These are phyloP conservation scores for Brachionus koreanus DNA, from an alignment of 1,140 invertebrate species.

Conservation along the genomic window DNA sequence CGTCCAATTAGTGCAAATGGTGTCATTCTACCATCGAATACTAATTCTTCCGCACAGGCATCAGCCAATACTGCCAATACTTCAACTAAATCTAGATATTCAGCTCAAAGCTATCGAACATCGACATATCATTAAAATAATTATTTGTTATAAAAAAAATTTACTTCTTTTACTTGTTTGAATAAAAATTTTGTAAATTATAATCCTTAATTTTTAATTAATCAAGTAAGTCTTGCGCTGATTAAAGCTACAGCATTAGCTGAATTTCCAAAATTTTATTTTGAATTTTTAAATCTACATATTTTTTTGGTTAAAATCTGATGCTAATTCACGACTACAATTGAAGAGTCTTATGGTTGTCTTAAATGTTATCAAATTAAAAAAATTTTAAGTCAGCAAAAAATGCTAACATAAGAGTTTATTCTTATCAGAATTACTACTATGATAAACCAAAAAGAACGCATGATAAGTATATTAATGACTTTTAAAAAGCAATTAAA, in stretches of 20 bases:
- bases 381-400: not conserved
- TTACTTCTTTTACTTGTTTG: not conserved
- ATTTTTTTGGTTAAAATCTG: too few species aligned
- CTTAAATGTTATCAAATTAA: too few species aligned
- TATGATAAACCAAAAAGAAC: not conserved
- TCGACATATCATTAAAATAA: constrained; percentile 3
- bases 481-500: not conserved
- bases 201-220: not conserved
- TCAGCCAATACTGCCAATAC: not conserved
- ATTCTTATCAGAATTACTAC: not conserved
- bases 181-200: constrained; percentile 12
- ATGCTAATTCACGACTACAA: too few species aligned
- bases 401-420: not conserved
- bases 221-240: not conserved
- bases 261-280: too few species aligned
- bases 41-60: not conserved
- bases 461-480: not conserved
- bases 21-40: not conserved
- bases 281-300: too few species aligned
- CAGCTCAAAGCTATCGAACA: constrained; percentile 17
- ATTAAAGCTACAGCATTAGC: too few species aligned
- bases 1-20: constrained; percentile 5
- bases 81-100: constrained; percentile 13
- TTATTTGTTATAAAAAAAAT: not conserved
- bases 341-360: too few species aligned